phyloP scores from a whole-genome alignment of 2,797 vertebrate genomes.

The Ctenopoma multispine region DNA sequence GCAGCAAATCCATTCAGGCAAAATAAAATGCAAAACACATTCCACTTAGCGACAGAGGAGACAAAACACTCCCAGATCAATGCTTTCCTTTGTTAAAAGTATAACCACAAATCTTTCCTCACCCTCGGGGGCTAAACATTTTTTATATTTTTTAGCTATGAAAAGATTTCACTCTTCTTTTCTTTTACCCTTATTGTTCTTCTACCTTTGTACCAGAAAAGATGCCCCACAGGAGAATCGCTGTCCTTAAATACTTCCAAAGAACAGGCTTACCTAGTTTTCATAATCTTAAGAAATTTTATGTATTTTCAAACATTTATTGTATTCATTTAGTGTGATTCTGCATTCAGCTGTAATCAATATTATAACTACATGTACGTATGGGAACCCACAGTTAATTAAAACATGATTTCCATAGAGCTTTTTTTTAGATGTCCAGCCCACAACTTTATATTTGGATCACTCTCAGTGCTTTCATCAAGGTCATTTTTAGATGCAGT shows the following conservation, averaged over 20 bases:
- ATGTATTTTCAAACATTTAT: background rate
- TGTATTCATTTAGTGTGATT: background rate
- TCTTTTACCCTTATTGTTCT: conserved; percentile 27
- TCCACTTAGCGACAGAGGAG: conserved; percentile 33
- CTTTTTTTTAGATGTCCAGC: background rate
- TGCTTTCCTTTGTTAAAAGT: conserved; percentile 55
- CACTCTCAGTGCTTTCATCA: background rate
- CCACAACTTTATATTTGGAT: background rate
- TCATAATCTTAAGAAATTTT: background rate
- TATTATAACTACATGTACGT: background rate
- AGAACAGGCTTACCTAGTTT: conserved; percentile 18
- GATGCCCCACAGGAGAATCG: conserved; percentile 45
- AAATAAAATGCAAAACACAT: conserved; percentile 58
- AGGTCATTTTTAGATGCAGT: background rate
- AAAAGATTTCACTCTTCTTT: conserved; percentile 47
- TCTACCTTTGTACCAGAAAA: conserved; percentile 35
- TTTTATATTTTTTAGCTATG: conserved; percentile 24
- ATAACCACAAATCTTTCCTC: conserved; percentile 60
- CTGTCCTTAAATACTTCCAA: conserved; percentile 25
- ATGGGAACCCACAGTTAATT: background rate
- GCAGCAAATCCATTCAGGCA: conserved; percentile 45
- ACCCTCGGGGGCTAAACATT: conserved; percentile 32
- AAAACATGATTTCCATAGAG: no score
- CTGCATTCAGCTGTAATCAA: background rate
- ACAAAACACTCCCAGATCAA: conserved; percentile 58